These are phyloP conservation scores for Oscheius sp. DNA, from an alignment of 2,888 invertebrate species.

Conservation along the genomic window DNA sequence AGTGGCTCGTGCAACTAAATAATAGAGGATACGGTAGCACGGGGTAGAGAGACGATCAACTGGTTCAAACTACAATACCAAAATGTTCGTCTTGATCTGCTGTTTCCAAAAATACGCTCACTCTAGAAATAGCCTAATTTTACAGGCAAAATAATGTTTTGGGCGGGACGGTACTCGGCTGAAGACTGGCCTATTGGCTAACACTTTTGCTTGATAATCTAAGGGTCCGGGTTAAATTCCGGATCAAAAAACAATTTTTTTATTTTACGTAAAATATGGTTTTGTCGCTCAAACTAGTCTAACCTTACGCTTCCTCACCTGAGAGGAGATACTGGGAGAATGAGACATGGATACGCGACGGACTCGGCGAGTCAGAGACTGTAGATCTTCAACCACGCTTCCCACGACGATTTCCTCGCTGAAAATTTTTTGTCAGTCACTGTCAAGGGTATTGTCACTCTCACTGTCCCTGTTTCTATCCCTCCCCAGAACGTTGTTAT, in stretches of 20 bases:
- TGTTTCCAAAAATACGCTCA: too few species aligned
- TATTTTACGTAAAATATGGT: background rate
- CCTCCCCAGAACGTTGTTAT: background rate
- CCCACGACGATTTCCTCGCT: conserved; percentile 56
- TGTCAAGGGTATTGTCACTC: too few species aligned
- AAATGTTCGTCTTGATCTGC: too few species aligned
- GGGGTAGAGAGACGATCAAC: too few species aligned
- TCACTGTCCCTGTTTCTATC: background rate
- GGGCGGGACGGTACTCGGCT: background rate
- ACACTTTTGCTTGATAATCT: background rate
- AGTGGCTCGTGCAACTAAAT: too few species aligned
- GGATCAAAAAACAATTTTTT: background rate
- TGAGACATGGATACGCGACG: conserved; percentile 60
- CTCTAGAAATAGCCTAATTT: too few species aligned
- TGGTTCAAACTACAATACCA: too few species aligned
- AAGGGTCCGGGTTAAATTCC: background rate
- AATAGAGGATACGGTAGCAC: too few species aligned
- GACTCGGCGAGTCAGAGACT: conserved; percentile 63
- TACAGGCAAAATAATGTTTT: too few species aligned
- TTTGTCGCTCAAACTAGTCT: background rate
- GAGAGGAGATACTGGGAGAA: conserved; percentile 35
- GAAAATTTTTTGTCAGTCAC: background rate
- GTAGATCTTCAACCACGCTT: conserved; percentile 67
- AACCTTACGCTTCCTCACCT: conserved; percentile 16
- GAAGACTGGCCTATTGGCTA: background rate